Percentiles rank a stretch among this genome's conserved stretches.
phyloP scores from a whole-genome alignment of 2,888 invertebrate species.

The Drosophila flavopinicola region DNA sequence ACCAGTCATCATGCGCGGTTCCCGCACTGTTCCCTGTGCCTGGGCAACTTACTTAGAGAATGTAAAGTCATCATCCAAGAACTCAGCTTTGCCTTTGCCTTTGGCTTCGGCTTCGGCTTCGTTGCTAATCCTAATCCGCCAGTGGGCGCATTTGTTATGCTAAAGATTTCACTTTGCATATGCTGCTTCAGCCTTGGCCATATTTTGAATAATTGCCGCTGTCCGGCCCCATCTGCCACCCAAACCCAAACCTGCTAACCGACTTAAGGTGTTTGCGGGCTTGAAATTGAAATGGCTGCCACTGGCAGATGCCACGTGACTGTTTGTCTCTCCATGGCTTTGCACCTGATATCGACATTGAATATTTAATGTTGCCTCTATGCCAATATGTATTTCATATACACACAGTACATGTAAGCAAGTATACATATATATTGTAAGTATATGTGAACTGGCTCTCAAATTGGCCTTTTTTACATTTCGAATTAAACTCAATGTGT shows the following conservation, averaged over 20 bases:
- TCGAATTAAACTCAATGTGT: conserved; percentile 4
- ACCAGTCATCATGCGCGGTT: conserved; percentile 46
- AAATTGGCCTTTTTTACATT: conserved; percentile 28
- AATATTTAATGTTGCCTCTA: background rate
- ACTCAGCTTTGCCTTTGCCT: background rate
- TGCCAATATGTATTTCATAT: background rate
- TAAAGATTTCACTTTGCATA: conserved; percentile 67
- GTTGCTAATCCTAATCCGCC: conserved; percentile 41
- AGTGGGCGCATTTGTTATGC: conserved; percentile 55
- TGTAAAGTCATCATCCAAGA: conserved; percentile 51
- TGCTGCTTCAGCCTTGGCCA: conserved; percentile 30
- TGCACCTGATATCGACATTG: conserved; percentile 23
- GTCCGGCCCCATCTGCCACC: background rate
- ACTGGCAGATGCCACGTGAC: conserved; percentile 29
- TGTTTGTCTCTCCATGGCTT: conserved; percentile 4
- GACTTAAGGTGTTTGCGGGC: background rate
- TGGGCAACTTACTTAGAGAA: conserved; percentile 17
- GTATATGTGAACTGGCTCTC: background rate
- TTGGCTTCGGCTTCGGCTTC: background rate
- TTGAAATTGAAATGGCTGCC: conserved; percentile 25
- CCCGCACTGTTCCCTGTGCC: background rate
- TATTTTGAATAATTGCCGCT: conserved; percentile 65
- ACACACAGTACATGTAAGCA: background rate
- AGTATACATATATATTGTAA: too few relatives aligned
- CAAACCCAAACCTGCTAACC: conserved; percentile 8